Evolutionary conservation across 1,140 invertebrate genomes (phyloP).

Genomic region (Oncopodura yosiiana): DNA sequence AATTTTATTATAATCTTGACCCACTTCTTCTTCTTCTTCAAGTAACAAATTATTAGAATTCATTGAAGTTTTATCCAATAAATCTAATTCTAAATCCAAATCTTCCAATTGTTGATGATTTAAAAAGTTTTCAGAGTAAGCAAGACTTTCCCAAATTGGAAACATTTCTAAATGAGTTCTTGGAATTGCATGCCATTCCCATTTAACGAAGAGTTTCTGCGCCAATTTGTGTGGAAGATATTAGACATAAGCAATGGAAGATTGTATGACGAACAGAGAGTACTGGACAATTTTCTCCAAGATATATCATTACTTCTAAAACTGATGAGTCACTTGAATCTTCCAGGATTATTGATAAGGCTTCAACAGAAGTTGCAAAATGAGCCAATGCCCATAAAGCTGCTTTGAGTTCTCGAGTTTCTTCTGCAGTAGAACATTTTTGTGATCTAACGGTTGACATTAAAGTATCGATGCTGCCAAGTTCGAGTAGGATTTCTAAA

Average conservation of each 20-base stretch:
- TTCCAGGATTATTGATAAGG: constrained; percentile 59
- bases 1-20: background rate
- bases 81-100: constrained; percentile 16
- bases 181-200: constrained; percentile 40
- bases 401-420: constrained; percentile 68
- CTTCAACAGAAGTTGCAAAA: constrained; percentile 60
- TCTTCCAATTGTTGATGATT: constrained; percentile 1
- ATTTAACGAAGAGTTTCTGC: constrained; percentile 60
- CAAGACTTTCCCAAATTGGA: constrained; percentile 23
- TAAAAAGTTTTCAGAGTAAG: background rate
- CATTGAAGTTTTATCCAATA: constrained; percentile 13
- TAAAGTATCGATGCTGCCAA: constrained; percentile 34
- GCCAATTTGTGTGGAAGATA: constrained; percentile 70
- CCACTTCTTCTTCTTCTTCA: constrained; percentile 29
- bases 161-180: constrained; percentile 32
- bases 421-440: constrained; percentile 50
- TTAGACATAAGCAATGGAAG: constrained; percentile 72
- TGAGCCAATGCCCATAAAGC: constrained; percentile 84
- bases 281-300: constrained; percentile 66
- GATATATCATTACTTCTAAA: constrained; percentile 51
- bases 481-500: constrained; percentile 51
- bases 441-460: constrained; percentile 35
- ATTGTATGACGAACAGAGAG: constrained; percentile 81
- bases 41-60: constrained; percentile 25
- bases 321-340: constrained; percentile 51